These are phyloP conservation scores for Pseudococcus jackbeardsleyi DNA, from an alignment of 2,888 invertebrate genomes.

Conservation along the genomic window DNA sequence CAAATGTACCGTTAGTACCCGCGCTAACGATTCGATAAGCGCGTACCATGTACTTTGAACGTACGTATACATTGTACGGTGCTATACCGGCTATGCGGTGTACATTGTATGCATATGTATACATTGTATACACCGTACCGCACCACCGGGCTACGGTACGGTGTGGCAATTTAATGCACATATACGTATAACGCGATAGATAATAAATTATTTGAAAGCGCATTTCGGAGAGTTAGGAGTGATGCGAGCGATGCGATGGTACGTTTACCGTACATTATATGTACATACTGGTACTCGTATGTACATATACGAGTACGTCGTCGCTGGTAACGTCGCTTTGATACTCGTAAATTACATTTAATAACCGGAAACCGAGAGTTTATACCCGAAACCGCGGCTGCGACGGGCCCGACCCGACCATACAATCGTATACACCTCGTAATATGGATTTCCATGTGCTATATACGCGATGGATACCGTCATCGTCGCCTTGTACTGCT, in stretches of 20 bases:
- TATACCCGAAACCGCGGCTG: slow-evolving; percentile 35
- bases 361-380: slow-evolving; percentile 56
- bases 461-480: too few relatives aligned
- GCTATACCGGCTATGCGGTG: background rate
- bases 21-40: background rate
- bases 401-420: background rate
- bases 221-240: slow-evolving; percentile 23
- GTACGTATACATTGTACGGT: too few relatives aligned
- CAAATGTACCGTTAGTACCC: slow-evolving; percentile 3
- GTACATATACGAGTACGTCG: background rate
- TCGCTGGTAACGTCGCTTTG: slow-evolving; percentile 12
- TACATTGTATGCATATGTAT: background rate
- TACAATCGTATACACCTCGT: background rate
- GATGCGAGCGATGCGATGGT: background rate
- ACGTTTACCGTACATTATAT: background rate
- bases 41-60: background rate
- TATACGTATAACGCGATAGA: slow-evolving; percentile 4
- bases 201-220: slow-evolving; percentile 40
- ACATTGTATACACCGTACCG: background rate
- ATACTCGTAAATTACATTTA: slow-evolving; percentile 50
- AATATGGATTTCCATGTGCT: background rate
- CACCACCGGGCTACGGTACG: background rate
- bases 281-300: background rate
- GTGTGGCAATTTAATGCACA: background rate
- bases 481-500: too few relatives aligned